Percentiles rank a stretch among this genome's conserved stretches.
Conservation (phyloP, 2,113 vertebrate genomes). For the Deroptyus accipitrinus region DNA sequence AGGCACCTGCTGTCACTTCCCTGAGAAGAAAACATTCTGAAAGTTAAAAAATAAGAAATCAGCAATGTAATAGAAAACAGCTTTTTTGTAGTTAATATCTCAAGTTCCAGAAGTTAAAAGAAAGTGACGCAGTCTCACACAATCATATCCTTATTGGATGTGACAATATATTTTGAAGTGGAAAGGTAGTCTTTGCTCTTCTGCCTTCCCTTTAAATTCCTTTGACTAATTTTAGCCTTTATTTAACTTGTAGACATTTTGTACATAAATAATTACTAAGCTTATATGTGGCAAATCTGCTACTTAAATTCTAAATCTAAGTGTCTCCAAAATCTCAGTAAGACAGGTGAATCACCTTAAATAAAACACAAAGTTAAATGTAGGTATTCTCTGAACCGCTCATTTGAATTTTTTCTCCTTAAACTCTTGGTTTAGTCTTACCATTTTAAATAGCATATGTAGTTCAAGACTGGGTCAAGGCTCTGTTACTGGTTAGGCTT, state of each 20-base stretch:
- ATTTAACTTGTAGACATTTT: neutral
- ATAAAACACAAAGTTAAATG: neutral
- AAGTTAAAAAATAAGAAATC: neutral
- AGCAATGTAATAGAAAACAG: neutral
- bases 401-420: neutral
- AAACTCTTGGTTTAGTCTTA: neutral
- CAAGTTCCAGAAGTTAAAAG: neutral
- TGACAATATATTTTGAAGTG: neutral
- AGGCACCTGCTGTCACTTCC: neutral
- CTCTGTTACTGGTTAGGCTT: neutral
- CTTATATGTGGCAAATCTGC: neutral
- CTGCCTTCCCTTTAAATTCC: neutral
- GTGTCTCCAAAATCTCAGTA: neutral
- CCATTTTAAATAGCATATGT: neutral
- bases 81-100: neutral
- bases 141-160: neutral
- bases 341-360: neutral
- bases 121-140: neutral
- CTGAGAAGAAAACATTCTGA: neutral
- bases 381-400: neutral
- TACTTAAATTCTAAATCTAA: neutral
- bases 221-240: neutral
- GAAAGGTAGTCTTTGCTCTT: neutral
- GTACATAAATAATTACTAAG: neutral
- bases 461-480: neutral